phyloP scores from a whole-genome alignment of 2,113 vertebrate species.

The Thunnus thynnus region DNA sequence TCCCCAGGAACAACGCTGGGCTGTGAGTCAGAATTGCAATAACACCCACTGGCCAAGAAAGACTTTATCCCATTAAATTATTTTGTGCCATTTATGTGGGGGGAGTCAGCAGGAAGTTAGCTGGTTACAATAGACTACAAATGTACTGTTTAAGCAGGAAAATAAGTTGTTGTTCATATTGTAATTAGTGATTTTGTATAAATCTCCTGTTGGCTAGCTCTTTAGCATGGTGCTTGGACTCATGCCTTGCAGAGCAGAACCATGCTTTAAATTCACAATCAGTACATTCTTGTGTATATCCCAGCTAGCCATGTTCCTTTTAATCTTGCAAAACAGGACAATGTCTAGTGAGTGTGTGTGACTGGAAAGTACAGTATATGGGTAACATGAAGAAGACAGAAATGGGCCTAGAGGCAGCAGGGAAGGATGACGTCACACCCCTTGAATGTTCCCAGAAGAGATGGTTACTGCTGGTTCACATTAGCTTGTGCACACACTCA shows the following conservation, averaged over 20 bases:
- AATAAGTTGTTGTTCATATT: no score
- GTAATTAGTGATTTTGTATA: no score
- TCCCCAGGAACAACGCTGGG: no score
- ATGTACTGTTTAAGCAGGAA: no score
- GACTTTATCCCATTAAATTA: no score
- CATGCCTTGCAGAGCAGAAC: neutral
- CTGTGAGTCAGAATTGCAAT: no score
- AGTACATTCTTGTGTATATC: neutral
- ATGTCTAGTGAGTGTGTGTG: neutral
- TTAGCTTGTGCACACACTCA: neutral
- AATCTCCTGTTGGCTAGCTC: neutral
- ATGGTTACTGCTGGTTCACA: slow-evolving; percentile 25
- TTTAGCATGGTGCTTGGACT: neutral
- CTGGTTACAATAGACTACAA: no score
- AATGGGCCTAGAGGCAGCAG: neutral
- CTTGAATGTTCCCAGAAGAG: slow-evolving; percentile 14
- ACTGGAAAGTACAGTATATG: neutral
- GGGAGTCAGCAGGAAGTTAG: no score
- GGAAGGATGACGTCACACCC: slow-evolving; percentile 20
- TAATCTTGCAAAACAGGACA: neutral
- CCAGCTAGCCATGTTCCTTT: neutral
- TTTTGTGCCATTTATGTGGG: no score
- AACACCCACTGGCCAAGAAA: no score
- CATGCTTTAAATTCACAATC: neutral
- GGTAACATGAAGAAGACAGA: slow-evolving; percentile 7